Base-by-base conservation (phyloP, 2,888 invertebrate genomes). In the Elmis aenea region DNA sequence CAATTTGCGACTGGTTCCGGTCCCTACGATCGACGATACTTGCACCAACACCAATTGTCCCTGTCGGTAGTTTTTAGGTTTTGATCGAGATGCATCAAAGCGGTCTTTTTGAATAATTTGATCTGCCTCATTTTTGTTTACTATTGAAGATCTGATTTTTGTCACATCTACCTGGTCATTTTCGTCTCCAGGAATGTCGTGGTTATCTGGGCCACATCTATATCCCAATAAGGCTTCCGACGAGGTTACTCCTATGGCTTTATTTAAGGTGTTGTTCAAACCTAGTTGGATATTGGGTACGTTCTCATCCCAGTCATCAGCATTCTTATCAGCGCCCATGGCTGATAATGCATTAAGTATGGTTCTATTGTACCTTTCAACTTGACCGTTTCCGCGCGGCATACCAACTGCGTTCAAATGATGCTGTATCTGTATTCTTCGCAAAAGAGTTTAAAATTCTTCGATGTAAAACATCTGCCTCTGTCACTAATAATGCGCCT, bases 91-190 rank as follows among this genome's bases (percentile, higher is more conserved):
- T 23, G 8, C 11, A 11, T 25, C 26, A 11, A 25, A 25, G 8
- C 26, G 26, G 8, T 25, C 2, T 11, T 25, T 25, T 11, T 25
- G 26, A 10, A 10, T 18, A 1, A 31, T 50, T 22, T 47, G 51
- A 14, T 52, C 50, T 20, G 49, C 12, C 0, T 5, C 1, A n/a
- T n/a, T n/a, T n/a, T n/a, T n/a, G n/a, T n/a, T n/a, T n/a, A n/a
- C n/a, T n/a, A n/a, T n/a, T n/a, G n/a, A n/a, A n/a, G n/a, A n/a
- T n/a, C n/a, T n/a, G 20, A 26, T 48, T 3, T 51, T 10, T 13
- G 20, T 42, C 5, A 33, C 12, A 13, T 52, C 52, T 51, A 51
- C n/a, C n/a, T n/a, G n/a, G n/a, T n/a, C n/a, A n/a, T n/a, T n/a
- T n/a, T n/a, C 26, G 10, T 3, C 21, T 23, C 26, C 50, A 46